phyloP scores from a whole-genome alignment of 2,888 invertebrate genomes.

The Tortrix viridana region DNA sequence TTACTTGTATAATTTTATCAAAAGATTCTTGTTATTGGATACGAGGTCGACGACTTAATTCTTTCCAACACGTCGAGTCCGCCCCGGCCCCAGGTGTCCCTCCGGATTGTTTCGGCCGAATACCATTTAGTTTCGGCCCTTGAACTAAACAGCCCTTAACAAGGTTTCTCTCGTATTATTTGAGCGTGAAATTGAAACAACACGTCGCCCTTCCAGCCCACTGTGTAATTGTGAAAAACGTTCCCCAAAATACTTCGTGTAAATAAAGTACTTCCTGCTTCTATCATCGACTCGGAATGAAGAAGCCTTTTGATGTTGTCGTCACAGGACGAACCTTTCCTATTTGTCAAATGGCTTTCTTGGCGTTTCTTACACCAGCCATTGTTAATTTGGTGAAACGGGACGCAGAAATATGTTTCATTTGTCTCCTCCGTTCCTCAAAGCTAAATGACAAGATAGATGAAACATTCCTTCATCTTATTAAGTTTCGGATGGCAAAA shows the following conservation, averaged over 20 bases:
- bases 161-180: conserved; percentile 53
- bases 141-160: conserved; percentile 56
- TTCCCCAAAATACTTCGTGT: conserved; percentile 23
- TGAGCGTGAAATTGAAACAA: conserved; percentile 41
- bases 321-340: conserved; percentile 1
- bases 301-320: conserved; percentile 3
- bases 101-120: conserved; percentile 57
- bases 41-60: conserved; percentile 49
- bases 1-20: too few species aligned
- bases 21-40: conserved; percentile 35
- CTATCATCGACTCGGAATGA: background rate
- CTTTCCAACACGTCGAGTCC: conserved; percentile 49
- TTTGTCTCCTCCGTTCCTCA: conserved; percentile 27
- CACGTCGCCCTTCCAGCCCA: conserved; percentile 35
- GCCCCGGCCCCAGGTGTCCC: conserved; percentile 62
- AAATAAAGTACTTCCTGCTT: conserved; percentile 28
- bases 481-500: background rate
- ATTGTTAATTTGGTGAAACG: conserved; percentile 11
- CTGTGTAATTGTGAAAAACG: conserved; percentile 39
- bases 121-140: conserved; percentile 60
- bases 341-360: conserved; percentile 19
- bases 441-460: background rate
- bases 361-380: conserved; percentile 18
- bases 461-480: too few species aligned
- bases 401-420: conserved; percentile 26